Evolutionary conservation across 2,113 vertebrate genomes (phyloP), one percentile per base, ranked within the genome.

Genomic region (Mormyrus lacerda): DNA sequence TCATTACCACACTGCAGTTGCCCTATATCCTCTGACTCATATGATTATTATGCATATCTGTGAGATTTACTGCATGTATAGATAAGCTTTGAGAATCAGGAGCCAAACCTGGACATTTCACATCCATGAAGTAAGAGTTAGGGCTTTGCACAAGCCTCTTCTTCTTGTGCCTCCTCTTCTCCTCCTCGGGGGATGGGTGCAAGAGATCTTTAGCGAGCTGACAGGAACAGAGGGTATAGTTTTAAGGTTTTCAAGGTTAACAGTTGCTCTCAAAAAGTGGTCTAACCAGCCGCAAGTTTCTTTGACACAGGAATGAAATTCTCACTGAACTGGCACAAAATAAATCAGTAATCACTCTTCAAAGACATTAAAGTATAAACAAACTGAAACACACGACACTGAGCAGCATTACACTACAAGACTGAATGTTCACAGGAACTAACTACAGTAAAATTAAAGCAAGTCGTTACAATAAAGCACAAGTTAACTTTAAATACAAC

Each of bases 71-170:
- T 27, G 11, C 61, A 69, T 69, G 31, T 4, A 44, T 7, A 19
- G 10, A 42, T 27, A 47, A 2, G 44, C 13, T 15, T 2, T 69
- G 35, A 83, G 35, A 24, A 35, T n/a, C n/a, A 31, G 27, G 24
- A n/a, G 15, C 15, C 51, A 27, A 79, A 97, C 96, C 96, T 93
- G 96, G 97, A 91, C 97, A 97, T 85, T 97, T 97, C 2, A 97
- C 97, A 69, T 69, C 61, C 61, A 69, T 69, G n/a, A 69, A 69
- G n/a, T 69, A 69, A 27, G 61, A 69, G 61, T 97, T 97, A 2
- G 97, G 97, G 92, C 96, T 95, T 93, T 97, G 97, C 4, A 97
- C 97, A 85, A 97, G 95, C 47, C 97, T 95, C 92, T 97, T 97
- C 88, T 97, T 97, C 95, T 97, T 97, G 93, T 97, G 97, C 51